Conservation (phyloP, 1,140 invertebrate genomes). For the Sitophilus oryzae region DNA sequence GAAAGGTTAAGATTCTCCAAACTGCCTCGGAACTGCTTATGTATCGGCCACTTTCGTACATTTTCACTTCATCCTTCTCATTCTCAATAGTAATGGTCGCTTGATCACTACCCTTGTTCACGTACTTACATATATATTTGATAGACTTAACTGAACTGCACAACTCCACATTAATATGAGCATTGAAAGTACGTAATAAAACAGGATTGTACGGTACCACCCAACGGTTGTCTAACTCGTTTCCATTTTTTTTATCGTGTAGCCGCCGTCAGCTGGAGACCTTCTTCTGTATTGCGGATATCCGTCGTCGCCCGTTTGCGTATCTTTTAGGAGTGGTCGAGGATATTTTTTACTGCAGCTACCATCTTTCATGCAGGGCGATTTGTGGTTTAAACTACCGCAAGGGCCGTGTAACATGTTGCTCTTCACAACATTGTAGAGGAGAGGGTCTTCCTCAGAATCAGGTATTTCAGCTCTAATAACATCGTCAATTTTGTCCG, state of each 20-base stretch:
- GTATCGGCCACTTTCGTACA: slow-evolving; percentile 10
- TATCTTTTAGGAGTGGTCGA: slow-evolving; percentile 28
- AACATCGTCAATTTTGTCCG: slow-evolving; percentile 34
- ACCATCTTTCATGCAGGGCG: slow-evolving; percentile 15
- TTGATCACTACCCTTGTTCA: slow-evolving; percentile 36
- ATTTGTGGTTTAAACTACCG: slow-evolving; percentile 30
- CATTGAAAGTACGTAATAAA: slow-evolving; percentile 36
- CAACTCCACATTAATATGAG: slow-evolving; percentile 41
- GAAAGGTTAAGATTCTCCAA: slow-evolving; percentile 45
- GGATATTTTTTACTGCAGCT: slow-evolving; percentile 37
- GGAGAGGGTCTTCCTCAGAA: slow-evolving; percentile 38
- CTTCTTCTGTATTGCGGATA: slow-evolving; percentile 45
- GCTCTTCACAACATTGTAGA: slow-evolving; percentile 43
- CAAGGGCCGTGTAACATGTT: slow-evolving; percentile 48
- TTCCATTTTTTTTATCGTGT: slow-evolving; percentile 24
- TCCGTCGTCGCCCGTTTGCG: slow-evolving; percentile 28
- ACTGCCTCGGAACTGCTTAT: slow-evolving; percentile 42
- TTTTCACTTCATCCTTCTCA: slow-evolving; percentile 10
- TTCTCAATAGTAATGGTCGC: slow-evolving; percentile 26
- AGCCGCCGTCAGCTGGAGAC: slow-evolving; percentile 39
- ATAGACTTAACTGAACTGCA: slow-evolving; percentile 42
- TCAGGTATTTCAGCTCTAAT: slow-evolving; percentile 47
- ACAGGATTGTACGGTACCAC: slow-evolving; percentile 43
- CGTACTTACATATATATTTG: slow-evolving; percentile 40
- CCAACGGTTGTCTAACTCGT: slow-evolving; percentile 41